These are phyloP conservation scores for Xiphophorus birchmanni DNA, from an alignment of 2,797 vertebrate species.

Conservation along the genomic window DNA sequence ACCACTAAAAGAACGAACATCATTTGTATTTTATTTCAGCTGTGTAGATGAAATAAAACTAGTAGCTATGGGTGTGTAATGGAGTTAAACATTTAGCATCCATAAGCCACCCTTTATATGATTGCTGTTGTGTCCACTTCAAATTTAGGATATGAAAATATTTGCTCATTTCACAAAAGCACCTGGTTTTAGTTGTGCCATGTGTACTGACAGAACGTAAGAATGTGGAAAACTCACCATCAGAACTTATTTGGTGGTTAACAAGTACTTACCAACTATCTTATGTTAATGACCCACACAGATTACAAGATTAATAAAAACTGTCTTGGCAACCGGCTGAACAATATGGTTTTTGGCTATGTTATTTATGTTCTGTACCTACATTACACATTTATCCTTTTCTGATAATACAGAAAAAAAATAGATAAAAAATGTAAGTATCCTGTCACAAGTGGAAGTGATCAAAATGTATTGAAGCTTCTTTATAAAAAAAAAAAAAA, in stretches of 20 bases:
- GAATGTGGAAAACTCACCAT: neutral
- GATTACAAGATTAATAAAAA: slow-evolving; percentile 4
- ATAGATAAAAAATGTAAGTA: neutral
- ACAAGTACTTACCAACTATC: neutral
- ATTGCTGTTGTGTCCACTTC: neutral
- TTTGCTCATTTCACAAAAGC: neutral
- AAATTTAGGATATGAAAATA: neutral
- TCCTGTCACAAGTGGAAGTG: neutral
- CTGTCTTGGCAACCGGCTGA: slow-evolving; percentile 13
- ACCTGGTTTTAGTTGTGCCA: neutral
- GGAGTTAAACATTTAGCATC: neutral
- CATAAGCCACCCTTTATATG: neutral
- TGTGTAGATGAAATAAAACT: neutral
- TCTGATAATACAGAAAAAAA: neutral
- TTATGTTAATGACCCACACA: neutral
- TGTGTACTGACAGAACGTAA: neutral
- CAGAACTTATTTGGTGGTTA: neutral
- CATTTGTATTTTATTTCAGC: neutral
- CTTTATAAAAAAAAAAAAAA: slow-evolving; percentile 3
- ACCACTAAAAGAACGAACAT: neutral
- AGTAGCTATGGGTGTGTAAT: too few species aligned
- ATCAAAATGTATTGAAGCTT: neutral
- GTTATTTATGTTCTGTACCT: neutral
- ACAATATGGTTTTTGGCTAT: neutral
- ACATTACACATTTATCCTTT: neutral